Percentiles rank a stretch among this genome's conserved stretches.
Evolutionary conservation across 2,113 vertebrate genomes (phyloP).

Genomic region (Fregata magnificens): DNA sequence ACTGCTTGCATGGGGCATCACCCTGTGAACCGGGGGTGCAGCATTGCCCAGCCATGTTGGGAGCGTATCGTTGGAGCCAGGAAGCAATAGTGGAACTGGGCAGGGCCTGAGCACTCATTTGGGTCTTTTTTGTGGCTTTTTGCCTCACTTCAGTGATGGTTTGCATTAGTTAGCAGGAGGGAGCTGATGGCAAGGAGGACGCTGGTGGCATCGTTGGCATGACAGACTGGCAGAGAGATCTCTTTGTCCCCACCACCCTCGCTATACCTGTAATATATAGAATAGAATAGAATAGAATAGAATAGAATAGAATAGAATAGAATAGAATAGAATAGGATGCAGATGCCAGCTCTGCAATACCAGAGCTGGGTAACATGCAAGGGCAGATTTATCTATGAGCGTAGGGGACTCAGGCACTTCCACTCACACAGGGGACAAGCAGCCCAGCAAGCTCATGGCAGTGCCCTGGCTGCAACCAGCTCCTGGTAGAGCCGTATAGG

Average conservation of each 20-base stretch:
- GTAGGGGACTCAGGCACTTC: accelerated
- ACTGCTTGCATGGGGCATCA: accelerated
- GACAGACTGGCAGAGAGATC: not conserved
- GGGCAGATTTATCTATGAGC: not conserved
- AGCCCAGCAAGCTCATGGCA: not conserved
- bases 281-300: not conserved
- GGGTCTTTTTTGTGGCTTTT: not conserved
- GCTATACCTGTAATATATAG: not conserved
- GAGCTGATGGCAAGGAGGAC: not conserved
- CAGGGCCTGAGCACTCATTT: not conserved
- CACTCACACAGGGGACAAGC: not conserved
- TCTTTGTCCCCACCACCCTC: not conserved
- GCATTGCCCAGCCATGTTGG: not conserved
- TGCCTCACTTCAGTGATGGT: not conserved
- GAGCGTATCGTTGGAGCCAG: not conserved
- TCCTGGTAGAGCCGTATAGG: not conserved
- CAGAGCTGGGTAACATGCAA: not conserved
- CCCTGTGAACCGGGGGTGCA: accelerated
- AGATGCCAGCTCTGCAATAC: not conserved
- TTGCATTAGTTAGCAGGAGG: not conserved
- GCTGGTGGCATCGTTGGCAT: not conserved
- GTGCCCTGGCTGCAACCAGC: not conserved
- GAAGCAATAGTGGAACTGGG: not conserved
- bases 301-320: no score
- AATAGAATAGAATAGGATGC: not conserved